Percentiles rank a stretch among this genome's conserved stretches.
Evolutionary conservation across 2,888 invertebrate genomes (phyloP).

Genomic region (Lagria hirta): DNA sequence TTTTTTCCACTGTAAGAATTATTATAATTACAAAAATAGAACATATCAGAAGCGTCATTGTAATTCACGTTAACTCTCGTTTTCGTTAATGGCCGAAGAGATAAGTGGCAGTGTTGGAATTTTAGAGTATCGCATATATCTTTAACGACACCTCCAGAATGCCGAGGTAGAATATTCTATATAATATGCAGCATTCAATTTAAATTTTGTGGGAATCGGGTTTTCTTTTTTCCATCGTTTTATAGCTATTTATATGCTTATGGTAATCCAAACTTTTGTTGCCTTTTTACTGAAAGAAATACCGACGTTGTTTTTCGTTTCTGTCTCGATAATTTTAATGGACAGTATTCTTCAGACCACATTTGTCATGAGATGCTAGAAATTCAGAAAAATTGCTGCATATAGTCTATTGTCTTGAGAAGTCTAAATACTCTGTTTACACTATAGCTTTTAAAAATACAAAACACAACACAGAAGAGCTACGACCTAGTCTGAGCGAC

Average conservation of each 20-base stretch:
- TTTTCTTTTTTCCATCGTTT: slow-evolving; percentile 47
- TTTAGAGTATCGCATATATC: slow-evolving; percentile 47
- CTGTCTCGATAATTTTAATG: slow-evolving; percentile 45
- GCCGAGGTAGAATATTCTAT: slow-evolving; percentile 49
- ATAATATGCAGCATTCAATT: slow-evolving; percentile 52
- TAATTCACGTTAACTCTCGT: slow-evolving; percentile 43
- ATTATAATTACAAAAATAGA: no score
- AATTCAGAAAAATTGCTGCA: slow-evolving; percentile 1
- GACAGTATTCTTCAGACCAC: slow-evolving; percentile 36
- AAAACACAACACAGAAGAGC: slow-evolving; percentile 40
- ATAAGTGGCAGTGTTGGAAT: slow-evolving; percentile 47
- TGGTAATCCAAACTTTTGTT: slow-evolving; percentile 47
- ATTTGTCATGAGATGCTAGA: slow-evolving; percentile 29
- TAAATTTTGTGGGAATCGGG: slow-evolving; percentile 51
- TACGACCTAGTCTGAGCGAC: slow-evolving; percentile 40
- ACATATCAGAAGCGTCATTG: slow-evolving; percentile 38
- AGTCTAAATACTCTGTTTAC: slow-evolving; percentile 28
- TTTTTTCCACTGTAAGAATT: no score
- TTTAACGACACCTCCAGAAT: slow-evolving; percentile 49
- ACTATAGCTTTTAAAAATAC: slow-evolving; percentile 35
- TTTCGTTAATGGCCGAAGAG: slow-evolving; percentile 48
- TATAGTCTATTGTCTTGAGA: no score
- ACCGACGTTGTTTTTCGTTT: slow-evolving; percentile 39
- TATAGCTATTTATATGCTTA: slow-evolving; percentile 51
- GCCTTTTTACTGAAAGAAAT: slow-evolving; percentile 40